Percentiles rank a stretch among this genome's conserved stretches.
Conservation (phyloP, 1,140 invertebrate genomes). For the Zaprionus lachaisei region DNA sequence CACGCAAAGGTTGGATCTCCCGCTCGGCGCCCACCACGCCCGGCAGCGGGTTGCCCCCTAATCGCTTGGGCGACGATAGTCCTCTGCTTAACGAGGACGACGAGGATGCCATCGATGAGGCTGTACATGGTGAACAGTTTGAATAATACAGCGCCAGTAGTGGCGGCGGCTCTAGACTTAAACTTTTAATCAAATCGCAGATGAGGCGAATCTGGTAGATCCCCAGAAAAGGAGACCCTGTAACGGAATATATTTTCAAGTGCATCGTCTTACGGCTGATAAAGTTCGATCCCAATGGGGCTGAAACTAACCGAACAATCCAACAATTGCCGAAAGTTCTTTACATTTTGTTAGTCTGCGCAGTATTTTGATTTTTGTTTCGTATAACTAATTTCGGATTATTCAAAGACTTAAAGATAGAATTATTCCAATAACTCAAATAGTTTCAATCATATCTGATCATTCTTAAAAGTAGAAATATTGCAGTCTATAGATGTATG, state of each 20-base stretch:
- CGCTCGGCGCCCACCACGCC: constrained; percentile 91
- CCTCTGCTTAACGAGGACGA: constrained; percentile 86
- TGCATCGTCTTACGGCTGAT: not conserved
- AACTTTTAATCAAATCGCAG: constrained; percentile 7
- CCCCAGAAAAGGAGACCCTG: not conserved
- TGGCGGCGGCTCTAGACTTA: not conserved
- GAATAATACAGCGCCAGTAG: not conserved
- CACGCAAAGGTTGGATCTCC: constrained; percentile 87
- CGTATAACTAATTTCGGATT: too few relatives aligned
- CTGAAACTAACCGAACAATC: not conserved
- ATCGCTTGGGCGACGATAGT: constrained; percentile 86
- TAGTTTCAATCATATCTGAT: not conserved
- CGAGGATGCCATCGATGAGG: constrained; percentile 84
- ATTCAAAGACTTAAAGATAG: not conserved
- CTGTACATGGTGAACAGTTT: constrained; percentile 35
- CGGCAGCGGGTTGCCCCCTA: constrained; percentile 85
- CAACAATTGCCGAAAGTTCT: not conserved
- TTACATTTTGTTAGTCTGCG: too few relatives aligned
- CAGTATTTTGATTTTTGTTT: too few relatives aligned
- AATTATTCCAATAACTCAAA: not conserved
- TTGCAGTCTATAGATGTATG: too few relatives aligned
- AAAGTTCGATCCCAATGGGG: not conserved
- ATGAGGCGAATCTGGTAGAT: constrained; percentile 1
- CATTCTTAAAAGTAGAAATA: too few relatives aligned
- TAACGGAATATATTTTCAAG: not conserved